phyloP scores from a whole-genome alignment of 2,113 vertebrate genomes.

The Acinonyx jubatus region DNA sequence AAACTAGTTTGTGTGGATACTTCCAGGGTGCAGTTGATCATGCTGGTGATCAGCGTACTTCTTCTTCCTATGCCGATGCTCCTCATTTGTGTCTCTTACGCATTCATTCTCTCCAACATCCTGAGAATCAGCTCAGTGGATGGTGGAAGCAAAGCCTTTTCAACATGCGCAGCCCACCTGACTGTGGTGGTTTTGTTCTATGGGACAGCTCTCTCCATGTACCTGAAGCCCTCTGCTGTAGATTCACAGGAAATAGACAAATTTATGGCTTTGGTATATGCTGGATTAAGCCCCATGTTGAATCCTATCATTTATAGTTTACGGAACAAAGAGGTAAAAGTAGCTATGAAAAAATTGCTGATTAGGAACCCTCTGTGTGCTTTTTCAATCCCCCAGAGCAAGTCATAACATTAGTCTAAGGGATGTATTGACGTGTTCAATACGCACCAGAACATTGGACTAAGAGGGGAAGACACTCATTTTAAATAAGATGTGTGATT shows the following conservation, averaged over 20 bases:
- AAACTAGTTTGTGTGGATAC: slow-evolving; percentile 73
- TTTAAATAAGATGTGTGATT: background rate
- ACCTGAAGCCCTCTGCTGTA: slow-evolving; percentile 66
- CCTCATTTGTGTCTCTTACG: slow-evolving; percentile 70
- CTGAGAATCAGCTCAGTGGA: slow-evolving; percentile 61
- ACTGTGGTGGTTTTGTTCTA: slow-evolving; percentile 74
- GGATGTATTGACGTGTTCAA: background rate
- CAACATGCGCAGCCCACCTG: slow-evolving; percentile 78
- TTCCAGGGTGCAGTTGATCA: background rate
- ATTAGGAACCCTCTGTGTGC: background rate
- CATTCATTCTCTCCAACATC: slow-evolving; percentile 68
- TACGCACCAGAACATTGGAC: background rate
- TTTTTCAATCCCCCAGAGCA: background rate
- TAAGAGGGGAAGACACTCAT: background rate
- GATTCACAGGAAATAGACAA: slow-evolving; percentile 73
- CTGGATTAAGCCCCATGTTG: slow-evolving; percentile 65
- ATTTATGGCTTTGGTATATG: slow-evolving; percentile 62
- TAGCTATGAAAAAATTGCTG: slow-evolving; percentile 63
- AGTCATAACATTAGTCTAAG: background rate
- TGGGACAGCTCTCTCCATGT: slow-evolving; percentile 68
- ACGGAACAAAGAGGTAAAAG: slow-evolving; percentile 72
- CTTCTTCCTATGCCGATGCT: slow-evolving; percentile 69
- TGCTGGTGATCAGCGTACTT: slow-evolving; percentile 56
- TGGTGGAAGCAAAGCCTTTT: slow-evolving; percentile 76
- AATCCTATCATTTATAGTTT: slow-evolving; percentile 76